phyloP scores from a whole-genome alignment of 2,888 invertebrate species.

The Pseudolycoriella hygida region DNA sequence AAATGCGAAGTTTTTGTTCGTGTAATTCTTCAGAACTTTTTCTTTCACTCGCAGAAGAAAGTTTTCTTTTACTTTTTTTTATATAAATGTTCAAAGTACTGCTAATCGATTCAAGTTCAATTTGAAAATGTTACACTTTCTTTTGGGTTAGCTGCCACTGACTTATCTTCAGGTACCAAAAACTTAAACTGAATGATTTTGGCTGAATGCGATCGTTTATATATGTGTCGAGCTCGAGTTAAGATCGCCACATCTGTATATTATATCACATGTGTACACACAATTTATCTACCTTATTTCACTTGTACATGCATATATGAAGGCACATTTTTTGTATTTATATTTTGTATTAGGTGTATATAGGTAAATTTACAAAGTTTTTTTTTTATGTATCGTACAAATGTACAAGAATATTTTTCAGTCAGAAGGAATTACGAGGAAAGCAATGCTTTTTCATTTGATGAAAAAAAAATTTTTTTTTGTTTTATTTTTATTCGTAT shows the following conservation, averaged over 20 bases:
- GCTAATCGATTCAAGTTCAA: too few species aligned
- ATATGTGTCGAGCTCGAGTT: slow-evolving; percentile 8
- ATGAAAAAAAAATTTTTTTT: too few species aligned
- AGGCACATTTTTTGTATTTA: too few species aligned
- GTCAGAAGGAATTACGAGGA: neutral
- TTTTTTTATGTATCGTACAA: neutral
- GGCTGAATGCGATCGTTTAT: slow-evolving; percentile 10
- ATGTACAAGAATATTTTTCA: neutral
- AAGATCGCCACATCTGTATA: slow-evolving; percentile 3
- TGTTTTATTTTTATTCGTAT: too few species aligned
- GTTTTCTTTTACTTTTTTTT: neutral
- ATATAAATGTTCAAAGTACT: too few species aligned
- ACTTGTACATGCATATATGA: too few species aligned
- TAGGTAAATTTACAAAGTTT: neutral
- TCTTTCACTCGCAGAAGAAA: neutral
- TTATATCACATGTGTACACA: neutral
- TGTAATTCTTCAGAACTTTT: neutral
- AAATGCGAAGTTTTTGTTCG: too few species aligned
- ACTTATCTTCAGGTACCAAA: slow-evolving; percentile 9
- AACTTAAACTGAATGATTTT: slow-evolving; percentile 11
- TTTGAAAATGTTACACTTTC: neutral
- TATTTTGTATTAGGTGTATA: neutral
- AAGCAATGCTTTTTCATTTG: too few species aligned
- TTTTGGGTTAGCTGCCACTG: neutral
- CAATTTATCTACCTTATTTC: neutral